phyloP scores from a whole-genome alignment of 37 sponge, comb jelly and placozoan genomes.

The Tethya wilhelma region DNA sequence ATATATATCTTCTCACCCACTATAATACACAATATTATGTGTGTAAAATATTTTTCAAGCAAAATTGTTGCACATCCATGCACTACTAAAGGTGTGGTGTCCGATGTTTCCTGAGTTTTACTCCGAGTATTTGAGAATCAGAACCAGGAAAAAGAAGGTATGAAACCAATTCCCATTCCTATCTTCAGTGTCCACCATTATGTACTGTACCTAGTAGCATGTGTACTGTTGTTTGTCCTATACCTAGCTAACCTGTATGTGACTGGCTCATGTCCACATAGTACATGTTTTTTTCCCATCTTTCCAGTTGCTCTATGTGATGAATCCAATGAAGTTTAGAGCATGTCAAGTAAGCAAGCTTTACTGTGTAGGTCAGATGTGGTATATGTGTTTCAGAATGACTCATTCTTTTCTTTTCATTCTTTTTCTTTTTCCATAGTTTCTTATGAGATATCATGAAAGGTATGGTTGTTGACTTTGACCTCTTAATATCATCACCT shows the following conservation, averaged over 20 bases:
- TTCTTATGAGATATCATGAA: slow-evolving; percentile 93
- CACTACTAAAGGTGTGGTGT: slow-evolving; percentile 92
- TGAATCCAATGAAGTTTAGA: slow-evolving; percentile 98
- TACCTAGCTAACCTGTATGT: no score
- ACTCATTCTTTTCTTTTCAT: not conserved
- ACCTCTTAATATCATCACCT: not conserved
- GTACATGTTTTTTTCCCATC: not conserved
- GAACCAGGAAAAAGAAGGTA: slow-evolving; percentile 88
- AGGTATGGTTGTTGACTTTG: slow-evolving; percentile 35
- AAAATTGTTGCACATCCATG: no score
- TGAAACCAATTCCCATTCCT: no score
- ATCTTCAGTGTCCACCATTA: no score
- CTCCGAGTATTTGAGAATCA: slow-evolving; percentile 90
- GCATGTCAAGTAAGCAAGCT: slow-evolving; percentile 75
- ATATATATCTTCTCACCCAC: no score
- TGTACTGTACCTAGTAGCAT: not conserved
- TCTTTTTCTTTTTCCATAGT: slow-evolving; percentile 54
- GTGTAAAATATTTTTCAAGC: no score
- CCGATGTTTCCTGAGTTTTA: slow-evolving; percentile 98
- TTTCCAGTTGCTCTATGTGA: slow-evolving; percentile 91
- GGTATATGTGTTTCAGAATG: not conserved
- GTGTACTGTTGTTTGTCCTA: not conserved
- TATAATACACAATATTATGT: no score
- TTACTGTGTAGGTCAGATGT: not conserved
- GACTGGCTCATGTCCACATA: not conserved